Evolutionary conservation across 2,888 invertebrate species (phyloP), one percentile per base, ranked within the genome.

Genomic region (Hermodice carunculata): DNA sequence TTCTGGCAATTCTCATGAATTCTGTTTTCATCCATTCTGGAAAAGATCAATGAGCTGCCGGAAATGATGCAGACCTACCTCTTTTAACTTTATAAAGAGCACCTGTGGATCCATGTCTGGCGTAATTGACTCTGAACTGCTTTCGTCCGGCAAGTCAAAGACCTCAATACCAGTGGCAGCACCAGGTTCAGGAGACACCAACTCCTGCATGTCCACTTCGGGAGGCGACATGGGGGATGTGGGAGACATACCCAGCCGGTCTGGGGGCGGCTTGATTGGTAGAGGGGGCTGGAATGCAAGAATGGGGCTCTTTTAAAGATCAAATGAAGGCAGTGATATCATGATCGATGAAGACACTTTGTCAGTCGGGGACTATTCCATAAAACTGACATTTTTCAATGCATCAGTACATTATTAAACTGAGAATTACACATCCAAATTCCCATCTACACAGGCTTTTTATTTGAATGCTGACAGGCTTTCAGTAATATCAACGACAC

Each of bases 51-150:
- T 11, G 11, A 14, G 11, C 17, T 11, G 11, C 40, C 17, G 11
- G 40, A 11, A 11, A 37, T 14, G n/a, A 37, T 37, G 40, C 11
- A 26, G 14, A 14, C 64, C 66, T 62, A 86, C 86, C 81, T 86
- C 86, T 67, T 86, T 86, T 29, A 86, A 72, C 66, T 85, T 86
- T 53, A 85, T 78, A 68, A 82, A 84, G 37, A 86, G 74, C 17
- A 83, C 81, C 60, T 85, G 82, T 3, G 82, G 74, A 69, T 86
- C 85, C 78, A 84, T 83, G 54, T 86, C 86, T 0, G 85, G 85
- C 4, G 84, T 82, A 6, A 80, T 78, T n/a, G 82, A 78, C 37
- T 83, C 85, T 57, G 83, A 83, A 70, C 85, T 84, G 37, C 80
- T 81, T 57, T 81, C 83, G 14, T 73, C 76, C 42, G 63, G 56